Percentiles rank a stretch among this genome's conserved stretches.
These are phyloP conservation scores for Serripes groenlandicus DNA, from an alignment of 2,888 invertebrate species.

Conservation along the genomic window DNA sequence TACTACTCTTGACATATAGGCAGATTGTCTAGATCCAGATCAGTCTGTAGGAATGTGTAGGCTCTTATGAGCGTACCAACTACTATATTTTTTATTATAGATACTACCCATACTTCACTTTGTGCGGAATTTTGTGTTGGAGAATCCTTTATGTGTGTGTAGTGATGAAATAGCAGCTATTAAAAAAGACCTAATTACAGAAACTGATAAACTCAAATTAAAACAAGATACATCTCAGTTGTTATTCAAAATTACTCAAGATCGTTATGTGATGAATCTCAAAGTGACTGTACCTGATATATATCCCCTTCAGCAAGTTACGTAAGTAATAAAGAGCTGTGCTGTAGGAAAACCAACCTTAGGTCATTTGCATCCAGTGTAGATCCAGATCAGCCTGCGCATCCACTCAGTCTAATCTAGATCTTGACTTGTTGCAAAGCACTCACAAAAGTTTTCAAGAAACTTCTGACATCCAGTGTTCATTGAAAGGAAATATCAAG, in stretches of 20 bases:
- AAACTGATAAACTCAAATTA: slow-evolving; percentile 89
- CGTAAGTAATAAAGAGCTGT: slow-evolving; percentile 86
- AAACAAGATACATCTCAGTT: slow-evolving; percentile 90
- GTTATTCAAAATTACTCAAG: slow-evolving; percentile 88
- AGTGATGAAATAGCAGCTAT: slow-evolving; percentile 90
- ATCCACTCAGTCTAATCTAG: too few species aligned
- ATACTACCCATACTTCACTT: slow-evolving; percentile 89
- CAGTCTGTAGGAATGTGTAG: too few species aligned
- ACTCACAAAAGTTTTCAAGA: too few species aligned
- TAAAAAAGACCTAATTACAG: slow-evolving; percentile 87
- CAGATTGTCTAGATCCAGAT: too few species aligned
- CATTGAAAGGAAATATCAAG: too few species aligned
- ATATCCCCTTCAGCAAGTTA: slow-evolving; percentile 89
- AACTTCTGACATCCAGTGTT: too few species aligned
- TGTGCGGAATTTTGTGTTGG: slow-evolving; percentile 89
- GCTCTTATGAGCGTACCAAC: too few species aligned
- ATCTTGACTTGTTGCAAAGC: too few species aligned
- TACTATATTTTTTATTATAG: too few species aligned
- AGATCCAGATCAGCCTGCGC: too few species aligned
- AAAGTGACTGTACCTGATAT: slow-evolving; percentile 89
- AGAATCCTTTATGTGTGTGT: slow-evolving; percentile 91
- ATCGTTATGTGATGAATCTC: slow-evolving; percentile 89
- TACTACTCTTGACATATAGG: background rate
- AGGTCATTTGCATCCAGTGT: too few species aligned
- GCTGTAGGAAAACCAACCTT: too few species aligned